Conservation (phyloP, 64 coral and sea anemone species). For the Catalaphyllia jardinei region DNA sequence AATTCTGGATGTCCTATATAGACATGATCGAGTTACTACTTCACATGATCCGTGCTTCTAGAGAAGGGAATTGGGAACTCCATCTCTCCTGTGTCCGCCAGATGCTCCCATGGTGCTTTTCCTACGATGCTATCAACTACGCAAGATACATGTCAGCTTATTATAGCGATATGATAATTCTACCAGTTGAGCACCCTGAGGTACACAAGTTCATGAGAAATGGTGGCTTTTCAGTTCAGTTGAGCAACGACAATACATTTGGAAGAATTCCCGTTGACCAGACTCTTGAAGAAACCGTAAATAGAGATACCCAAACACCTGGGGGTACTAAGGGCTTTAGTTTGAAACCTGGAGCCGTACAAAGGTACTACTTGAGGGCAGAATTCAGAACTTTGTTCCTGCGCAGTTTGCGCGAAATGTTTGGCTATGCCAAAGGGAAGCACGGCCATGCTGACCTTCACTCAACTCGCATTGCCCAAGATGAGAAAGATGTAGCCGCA, state of each 20-base stretch:
- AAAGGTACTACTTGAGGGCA: constrained; percentile 5
- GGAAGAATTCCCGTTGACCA: too few relatives aligned
- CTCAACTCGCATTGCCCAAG: constrained; percentile 35
- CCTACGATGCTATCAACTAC: neutral
- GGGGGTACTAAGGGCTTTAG: neutral
- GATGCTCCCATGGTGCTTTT: too few relatives aligned
- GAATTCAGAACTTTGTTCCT: neutral
- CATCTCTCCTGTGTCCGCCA: too few relatives aligned
- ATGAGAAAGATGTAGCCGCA: constrained; percentile 28
- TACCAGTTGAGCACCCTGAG: too few relatives aligned
- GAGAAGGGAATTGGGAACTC: neutral
- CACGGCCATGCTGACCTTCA: constrained; percentile 24
- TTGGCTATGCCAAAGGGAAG: neutral
- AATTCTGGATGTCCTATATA: constrained; percentile 61
- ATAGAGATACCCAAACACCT: too few relatives aligned
- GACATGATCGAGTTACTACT: constrained; percentile 34
- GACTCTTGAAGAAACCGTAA: too few relatives aligned
- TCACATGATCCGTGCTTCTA: constrained; percentile 10
- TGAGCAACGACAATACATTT: too few relatives aligned
- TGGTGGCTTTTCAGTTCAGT: too few relatives aligned
- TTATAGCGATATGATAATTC: too few relatives aligned
- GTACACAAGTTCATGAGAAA: too few relatives aligned
- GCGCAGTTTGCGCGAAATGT: neutral
- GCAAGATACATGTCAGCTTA: too few relatives aligned
- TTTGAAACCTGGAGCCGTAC: neutral